These are phyloP conservation scores for Limnothrissa miodon DNA, from an alignment of 2,113 vertebrate genomes.

Conservation along the genomic window DNA sequence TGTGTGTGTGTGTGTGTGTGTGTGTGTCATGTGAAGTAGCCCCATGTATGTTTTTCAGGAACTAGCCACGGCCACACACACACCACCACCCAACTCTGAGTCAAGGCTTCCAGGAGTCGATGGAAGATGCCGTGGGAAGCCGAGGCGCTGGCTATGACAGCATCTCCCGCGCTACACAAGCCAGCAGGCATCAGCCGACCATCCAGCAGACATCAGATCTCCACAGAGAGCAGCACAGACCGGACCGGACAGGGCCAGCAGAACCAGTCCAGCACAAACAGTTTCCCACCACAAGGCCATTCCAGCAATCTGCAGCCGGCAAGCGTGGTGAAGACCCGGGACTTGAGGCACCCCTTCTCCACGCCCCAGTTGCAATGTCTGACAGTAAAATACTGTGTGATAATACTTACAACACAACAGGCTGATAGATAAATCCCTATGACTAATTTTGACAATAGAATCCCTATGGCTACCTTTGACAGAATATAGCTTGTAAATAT, in stretches of 20 bases:
- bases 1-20: neutral
- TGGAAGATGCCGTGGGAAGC: neutral
- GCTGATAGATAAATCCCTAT: too few species aligned
- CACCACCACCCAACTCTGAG: neutral
- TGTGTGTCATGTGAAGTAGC: neutral
- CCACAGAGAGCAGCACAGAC: neutral
- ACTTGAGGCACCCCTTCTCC: neutral
- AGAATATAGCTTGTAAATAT: too few species aligned
- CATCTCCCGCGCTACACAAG: neutral
- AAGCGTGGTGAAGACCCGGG: neutral
- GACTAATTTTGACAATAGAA: too few species aligned
- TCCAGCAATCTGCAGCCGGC: constrained; percentile 5
- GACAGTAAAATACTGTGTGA: neutral
- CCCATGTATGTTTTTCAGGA: neutral
- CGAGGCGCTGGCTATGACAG: neutral
- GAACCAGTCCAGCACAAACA: neutral
- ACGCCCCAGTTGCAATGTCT: neutral
- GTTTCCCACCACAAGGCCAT: neutral
- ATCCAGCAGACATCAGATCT: neutral
- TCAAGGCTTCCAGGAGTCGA: neutral
- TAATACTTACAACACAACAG: neutral
- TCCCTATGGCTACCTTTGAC: too few species aligned
- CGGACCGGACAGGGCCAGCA: neutral
- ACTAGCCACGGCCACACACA: neutral
- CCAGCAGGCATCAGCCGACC: constrained; percentile 4